Percentiles rank a stretch among this genome's conserved stretches.
Conservation (phyloP, 2,113 vertebrate genomes). For the Rana temporaria region DNA sequence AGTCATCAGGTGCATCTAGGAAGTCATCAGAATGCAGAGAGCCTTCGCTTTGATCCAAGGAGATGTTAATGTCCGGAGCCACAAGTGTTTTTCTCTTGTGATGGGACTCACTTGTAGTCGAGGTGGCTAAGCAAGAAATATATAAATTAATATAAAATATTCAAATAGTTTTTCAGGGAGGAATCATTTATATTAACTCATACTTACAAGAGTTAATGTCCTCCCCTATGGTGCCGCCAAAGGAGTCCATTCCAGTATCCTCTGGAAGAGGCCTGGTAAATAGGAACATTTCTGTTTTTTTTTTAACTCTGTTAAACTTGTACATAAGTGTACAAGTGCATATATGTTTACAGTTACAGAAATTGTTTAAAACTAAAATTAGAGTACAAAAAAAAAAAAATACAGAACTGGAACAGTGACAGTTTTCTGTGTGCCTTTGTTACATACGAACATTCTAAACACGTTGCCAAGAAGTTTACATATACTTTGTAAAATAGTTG, state of each 20-base stretch:
- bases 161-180: no score
- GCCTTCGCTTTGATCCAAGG: conserved; percentile 95
- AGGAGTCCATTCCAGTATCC: conserved; percentile 84
- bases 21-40: conserved; percentile 94
- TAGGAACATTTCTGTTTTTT: background rate
- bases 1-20: conserved; percentile 91
- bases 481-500: no score
- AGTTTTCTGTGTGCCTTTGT: no score
- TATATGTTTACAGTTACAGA: no score
- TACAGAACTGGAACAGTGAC: no score
- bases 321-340: no score
- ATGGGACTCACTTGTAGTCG: conserved; percentile 74
- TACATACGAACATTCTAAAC: no score
- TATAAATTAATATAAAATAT: background rate
- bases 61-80: conserved; percentile 95
- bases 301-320: no score
- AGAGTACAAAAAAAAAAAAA: background rate
- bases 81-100: conserved; percentile 89
- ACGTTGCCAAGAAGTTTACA: no score
- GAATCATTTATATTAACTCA: background rate
- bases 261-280: conserved; percentile 83
- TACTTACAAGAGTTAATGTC: conserved; percentile 83
- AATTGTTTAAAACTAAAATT: background rate
- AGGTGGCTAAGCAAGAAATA: conserved; percentile 76
- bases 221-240: conserved; percentile 81